Conservation (phyloP, 2,888 invertebrate genomes). For the Neoitamus cyanurus region DNA sequence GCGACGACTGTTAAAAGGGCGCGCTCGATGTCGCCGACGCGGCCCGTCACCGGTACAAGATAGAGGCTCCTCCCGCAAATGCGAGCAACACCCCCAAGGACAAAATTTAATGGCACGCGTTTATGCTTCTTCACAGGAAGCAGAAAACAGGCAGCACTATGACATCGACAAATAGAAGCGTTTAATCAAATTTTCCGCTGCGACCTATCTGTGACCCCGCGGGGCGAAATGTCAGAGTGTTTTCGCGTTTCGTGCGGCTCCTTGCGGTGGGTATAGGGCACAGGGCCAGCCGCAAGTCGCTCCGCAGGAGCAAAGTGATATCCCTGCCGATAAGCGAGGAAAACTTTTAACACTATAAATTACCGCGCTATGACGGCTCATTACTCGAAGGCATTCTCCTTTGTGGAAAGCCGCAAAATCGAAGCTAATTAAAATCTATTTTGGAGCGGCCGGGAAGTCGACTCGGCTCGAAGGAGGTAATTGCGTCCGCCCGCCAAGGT, state of each 20-base stretch:
- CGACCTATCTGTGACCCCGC: background rate
- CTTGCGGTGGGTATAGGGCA: background rate
- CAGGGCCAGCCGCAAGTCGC: background rate
- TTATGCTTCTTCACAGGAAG: background rate
- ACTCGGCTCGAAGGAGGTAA: background rate
- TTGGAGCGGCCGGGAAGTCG: background rate
- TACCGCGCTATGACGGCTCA: background rate
- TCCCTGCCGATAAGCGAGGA: background rate
- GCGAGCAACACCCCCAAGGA: background rate
- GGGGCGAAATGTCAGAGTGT: background rate
- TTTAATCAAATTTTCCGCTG: background rate
- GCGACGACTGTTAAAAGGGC: background rate
- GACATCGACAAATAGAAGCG: conserved; percentile 1
- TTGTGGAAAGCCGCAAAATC: background rate
- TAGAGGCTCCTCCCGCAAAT: background rate
- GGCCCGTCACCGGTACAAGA: background rate
- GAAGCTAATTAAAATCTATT: conserved; percentile 5
- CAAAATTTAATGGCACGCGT: background rate
- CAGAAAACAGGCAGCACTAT: background rate
- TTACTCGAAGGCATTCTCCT: background rate
- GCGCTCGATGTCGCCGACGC: background rate
- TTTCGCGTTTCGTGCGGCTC: background rate
- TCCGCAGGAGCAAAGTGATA: background rate
- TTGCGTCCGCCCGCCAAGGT: background rate
- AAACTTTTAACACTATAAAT: conserved; percentile 5